These are phyloP conservation scores for Auanema freiburgensis DNA, from an alignment of 2,888 invertebrate genomes.

Conservation along the genomic window DNA sequence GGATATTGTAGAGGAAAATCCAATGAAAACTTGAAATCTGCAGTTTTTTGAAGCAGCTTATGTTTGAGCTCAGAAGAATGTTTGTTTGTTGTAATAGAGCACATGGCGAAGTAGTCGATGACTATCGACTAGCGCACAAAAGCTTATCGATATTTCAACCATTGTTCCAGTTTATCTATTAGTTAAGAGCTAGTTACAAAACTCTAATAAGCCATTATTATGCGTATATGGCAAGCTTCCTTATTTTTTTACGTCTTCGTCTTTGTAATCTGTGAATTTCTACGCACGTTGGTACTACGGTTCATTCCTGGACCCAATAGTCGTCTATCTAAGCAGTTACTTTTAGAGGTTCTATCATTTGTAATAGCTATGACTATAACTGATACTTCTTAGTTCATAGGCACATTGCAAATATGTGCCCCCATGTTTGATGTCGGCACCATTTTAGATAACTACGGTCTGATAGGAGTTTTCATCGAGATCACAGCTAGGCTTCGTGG, in stretches of 20 bases:
- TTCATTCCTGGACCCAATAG: conserved; percentile 29
- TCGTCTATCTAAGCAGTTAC: conserved; percentile 28
- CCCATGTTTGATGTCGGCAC: conserved; percentile 64
- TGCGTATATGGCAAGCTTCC: conserved; percentile 62
- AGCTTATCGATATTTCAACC: too few relatives aligned
- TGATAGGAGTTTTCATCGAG: conserved; percentile 58
- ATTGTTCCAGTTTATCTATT: too few relatives aligned
- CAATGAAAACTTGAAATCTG: too few relatives aligned
- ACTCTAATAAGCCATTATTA: conserved; percentile 11
- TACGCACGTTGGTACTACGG: conserved; percentile 40
- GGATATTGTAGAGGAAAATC: too few relatives aligned
- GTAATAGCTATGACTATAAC: background rate
- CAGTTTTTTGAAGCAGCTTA: too few relatives aligned
- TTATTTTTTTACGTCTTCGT: conserved; percentile 50
- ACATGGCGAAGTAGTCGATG: too few relatives aligned
- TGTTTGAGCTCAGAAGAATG: too few relatives aligned
- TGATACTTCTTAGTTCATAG: conserved; percentile 50
- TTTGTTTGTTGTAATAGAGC: too few relatives aligned
- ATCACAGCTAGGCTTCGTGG: conserved; percentile 36
- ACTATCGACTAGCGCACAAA: too few relatives aligned
- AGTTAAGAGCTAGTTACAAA: too few relatives aligned
- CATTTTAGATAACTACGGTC: conserved; percentile 59
- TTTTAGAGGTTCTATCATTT: conserved; percentile 35
- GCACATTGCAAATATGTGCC: conserved; percentile 62
- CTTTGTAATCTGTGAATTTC: conserved; percentile 51